Percentiles rank a stretch among this genome's conserved stretches.
Evolutionary conservation across 2,888 invertebrate species (phyloP).

Genomic region (Rutpela maculata): DNA sequence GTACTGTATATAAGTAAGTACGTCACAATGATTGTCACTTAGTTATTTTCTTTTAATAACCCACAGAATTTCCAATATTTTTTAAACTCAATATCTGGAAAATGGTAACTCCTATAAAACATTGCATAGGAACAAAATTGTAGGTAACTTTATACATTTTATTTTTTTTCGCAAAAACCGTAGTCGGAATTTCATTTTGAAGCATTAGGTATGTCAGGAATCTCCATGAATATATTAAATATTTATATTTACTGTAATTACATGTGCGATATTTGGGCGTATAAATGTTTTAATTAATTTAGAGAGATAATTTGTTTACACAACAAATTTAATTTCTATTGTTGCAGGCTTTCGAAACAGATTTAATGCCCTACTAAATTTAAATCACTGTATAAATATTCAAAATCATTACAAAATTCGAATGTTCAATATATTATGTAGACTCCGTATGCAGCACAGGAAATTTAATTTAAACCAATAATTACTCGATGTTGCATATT

Average conservation of each 20-base stretch:
- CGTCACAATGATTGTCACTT: too few species aligned
- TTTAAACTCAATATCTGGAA: too few species aligned
- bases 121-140: too few species aligned
- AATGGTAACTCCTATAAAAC: too few species aligned
- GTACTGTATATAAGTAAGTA: too few species aligned
- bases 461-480: conserved; percentile 33
- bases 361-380: conserved; percentile 38
- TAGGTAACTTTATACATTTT: too few species aligned
- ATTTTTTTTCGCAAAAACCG: too few species aligned
- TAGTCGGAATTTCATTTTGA: too few species aligned
- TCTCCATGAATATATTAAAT: not conserved
- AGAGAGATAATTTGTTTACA: conserved; percentile 40
- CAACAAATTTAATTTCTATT: conserved; percentile 45
- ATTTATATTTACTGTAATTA: not conserved
- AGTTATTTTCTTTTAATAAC: too few species aligned
- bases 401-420: conserved; percentile 45
- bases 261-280: not conserved
- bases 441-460: not conserved
- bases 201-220: not conserved
- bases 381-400: conserved; percentile 44
- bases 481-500: conserved; percentile 24
- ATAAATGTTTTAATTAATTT: conserved; percentile 39
- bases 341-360: conserved; percentile 32
- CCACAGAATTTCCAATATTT: too few species aligned
- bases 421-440: conserved; percentile 24